Evolutionary conservation across 2,888 invertebrate genomes (phyloP).

Genomic region (Hoplodrina ambigua): DNA sequence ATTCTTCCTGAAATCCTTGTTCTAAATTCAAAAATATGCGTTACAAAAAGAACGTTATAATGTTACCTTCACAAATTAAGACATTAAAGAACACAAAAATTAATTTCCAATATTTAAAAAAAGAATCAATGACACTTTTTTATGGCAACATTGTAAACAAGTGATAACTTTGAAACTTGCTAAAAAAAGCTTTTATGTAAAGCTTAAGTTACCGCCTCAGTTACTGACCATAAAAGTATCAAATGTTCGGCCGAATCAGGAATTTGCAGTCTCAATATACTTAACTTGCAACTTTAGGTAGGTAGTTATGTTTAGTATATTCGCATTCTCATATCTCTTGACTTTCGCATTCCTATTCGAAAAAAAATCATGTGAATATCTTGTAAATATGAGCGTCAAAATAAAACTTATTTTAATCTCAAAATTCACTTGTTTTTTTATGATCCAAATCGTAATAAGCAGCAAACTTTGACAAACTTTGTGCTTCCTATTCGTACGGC

Average conservation of each 20-base stretch:
- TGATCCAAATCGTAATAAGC: no score
- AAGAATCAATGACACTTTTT: neutral
- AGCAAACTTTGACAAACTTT: no score
- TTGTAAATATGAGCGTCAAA: no score
- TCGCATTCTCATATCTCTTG: no score
- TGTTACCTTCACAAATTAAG: slow-evolving; percentile 16
- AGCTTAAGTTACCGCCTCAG: slow-evolving; percentile 1
- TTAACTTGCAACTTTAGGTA: no score
- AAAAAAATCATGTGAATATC: no score
- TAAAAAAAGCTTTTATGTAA: neutral
- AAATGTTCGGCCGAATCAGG: neutral
- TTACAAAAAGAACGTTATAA: neutral
- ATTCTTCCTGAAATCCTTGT: slow-evolving; percentile 33
- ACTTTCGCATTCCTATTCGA: no score
- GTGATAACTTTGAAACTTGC: slow-evolving; percentile 14
- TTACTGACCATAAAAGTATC: neutral
- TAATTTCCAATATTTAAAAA: neutral
- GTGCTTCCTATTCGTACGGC: no score
- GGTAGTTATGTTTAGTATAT: no score
- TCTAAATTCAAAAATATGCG: slow-evolving; percentile 22
- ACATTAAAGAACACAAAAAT: slow-evolving; percentile 4
- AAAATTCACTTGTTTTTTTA: no score
- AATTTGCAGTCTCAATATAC: neutral
- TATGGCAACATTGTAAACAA: slow-evolving; percentile 8
- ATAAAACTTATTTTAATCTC: no score